Percentiles rank a stretch among this genome's conserved stretches.
These are phyloP conservation scores for Calliopum simillimum DNA, from an alignment of 2,888 invertebrate genomes.

Conservation along the genomic window DNA sequence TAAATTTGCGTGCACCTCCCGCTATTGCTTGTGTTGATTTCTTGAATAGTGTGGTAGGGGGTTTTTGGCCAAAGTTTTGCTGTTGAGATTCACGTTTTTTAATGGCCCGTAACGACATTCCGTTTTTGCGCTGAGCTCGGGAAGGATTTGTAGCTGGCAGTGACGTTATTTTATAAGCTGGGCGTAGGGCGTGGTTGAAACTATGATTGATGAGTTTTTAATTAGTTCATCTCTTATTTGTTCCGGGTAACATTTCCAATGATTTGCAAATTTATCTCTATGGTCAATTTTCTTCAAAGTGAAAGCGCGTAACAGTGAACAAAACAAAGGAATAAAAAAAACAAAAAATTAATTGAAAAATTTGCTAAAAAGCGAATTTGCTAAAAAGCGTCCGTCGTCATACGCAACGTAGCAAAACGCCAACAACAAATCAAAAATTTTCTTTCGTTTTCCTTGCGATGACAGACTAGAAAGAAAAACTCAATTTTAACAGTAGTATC, in stretches of 20 bases:
- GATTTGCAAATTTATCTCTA: not conserved
- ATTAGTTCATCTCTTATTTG: not conserved
- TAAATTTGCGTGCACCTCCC: slow-evolving; percentile 32
- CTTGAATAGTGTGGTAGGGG: slow-evolving; percentile 35
- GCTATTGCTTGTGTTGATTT: slow-evolving; percentile 33
- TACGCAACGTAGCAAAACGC: not conserved
- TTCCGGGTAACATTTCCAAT: not conserved
- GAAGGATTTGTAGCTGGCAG: not conserved
- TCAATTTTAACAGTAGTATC: too few relatives aligned
- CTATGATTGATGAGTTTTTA: not conserved
- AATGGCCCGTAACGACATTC: slow-evolving; percentile 66
- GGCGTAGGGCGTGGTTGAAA: slow-evolving; percentile 20
- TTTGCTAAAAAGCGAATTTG: not conserved
- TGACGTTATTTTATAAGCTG: not conserved
- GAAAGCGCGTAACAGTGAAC: slow-evolving; percentile 19
- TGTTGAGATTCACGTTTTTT: slow-evolving; percentile 61
- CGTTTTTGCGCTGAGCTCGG: slow-evolving; percentile 29
- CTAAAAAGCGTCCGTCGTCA: not conserved
- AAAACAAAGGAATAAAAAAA: slow-evolving; percentile 20
- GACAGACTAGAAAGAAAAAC: too few relatives aligned
- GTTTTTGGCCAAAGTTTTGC: slow-evolving; percentile 43
- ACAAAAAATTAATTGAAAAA: slow-evolving; percentile 13
- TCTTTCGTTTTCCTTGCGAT: not conserved
- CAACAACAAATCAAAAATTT: not conserved
- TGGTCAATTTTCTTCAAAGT: not conserved